phyloP scores from a whole-genome alignment of 1,140 invertebrate genomes.

The Drosophila guanche region DNA sequence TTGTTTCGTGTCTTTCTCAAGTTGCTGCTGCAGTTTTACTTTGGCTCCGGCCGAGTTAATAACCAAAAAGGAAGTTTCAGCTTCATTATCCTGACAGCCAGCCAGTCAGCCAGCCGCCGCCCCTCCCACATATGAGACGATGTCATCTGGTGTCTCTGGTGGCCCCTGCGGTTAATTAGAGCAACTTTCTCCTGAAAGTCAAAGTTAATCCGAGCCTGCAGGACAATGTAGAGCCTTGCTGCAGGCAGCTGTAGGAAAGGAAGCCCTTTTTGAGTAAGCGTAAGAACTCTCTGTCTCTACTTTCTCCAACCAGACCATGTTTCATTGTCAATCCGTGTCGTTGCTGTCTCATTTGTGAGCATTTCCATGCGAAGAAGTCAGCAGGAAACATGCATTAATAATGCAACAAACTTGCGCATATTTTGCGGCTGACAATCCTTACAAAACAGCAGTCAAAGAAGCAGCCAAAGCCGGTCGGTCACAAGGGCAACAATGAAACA shows the following conservation, averaged over 20 bases:
- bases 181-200: constrained; percentile 42
- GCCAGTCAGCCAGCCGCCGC: neutral
- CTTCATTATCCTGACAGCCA: constrained; percentile 41
- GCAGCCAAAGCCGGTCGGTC: neutral
- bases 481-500: constrained; percentile 14
- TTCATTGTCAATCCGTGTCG: too few relatives aligned
- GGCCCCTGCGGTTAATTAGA: constrained; percentile 53
- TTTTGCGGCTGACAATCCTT: constrained; percentile 43
- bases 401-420: constrained; percentile 64
- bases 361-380: constrained; percentile 17
- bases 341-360: constrained; percentile 14
- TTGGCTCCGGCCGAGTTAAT: constrained; percentile 39
- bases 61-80: constrained; percentile 43
- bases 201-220: constrained; percentile 22
- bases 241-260: neutral
- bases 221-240: constrained; percentile 36
- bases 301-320: neutral
- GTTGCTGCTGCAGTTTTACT: constrained; percentile 29
- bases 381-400: constrained; percentile 32
- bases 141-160: constrained; percentile 1
- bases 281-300: neutral
- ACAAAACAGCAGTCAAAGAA: constrained; percentile 30
- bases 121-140: constrained; percentile 4
- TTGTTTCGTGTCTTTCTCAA: constrained; percentile 30
- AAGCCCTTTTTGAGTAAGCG: neutral